Conservation (phyloP, 92 coral and sea anemone species). For the Virgularia gustaviana region DNA sequence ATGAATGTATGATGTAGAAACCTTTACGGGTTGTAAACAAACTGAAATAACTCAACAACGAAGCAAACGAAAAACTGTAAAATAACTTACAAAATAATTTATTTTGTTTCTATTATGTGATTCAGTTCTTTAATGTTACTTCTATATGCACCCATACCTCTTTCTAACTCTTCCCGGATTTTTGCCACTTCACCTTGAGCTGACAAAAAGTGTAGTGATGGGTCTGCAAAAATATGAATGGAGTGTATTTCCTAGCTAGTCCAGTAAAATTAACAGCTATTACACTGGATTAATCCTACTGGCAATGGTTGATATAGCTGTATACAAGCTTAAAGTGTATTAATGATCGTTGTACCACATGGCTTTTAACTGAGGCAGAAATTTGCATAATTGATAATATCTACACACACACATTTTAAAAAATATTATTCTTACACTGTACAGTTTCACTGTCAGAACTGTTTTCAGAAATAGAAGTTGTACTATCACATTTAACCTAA, state of each 20-base stretch:
- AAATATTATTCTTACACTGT: conserved; percentile 12
- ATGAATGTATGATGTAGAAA: too few relatives aligned
- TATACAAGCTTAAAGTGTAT: too few relatives aligned
- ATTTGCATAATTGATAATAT: not conserved
- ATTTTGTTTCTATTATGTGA: not conserved
- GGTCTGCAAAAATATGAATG: conserved; percentile 43
- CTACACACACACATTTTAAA: not conserved
- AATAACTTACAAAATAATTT: too few relatives aligned
- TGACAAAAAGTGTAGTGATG: conserved; percentile 87
- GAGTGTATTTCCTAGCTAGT: not conserved
- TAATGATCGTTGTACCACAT: too few relatives aligned
- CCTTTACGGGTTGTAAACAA: too few relatives aligned
- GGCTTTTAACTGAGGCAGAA: too few relatives aligned
- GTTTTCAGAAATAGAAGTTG: conserved; percentile 28
- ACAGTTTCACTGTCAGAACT: conserved; percentile 27
- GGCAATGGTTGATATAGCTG: too few relatives aligned
- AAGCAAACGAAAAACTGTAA: too few relatives aligned
- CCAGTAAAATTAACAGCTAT: too few relatives aligned
- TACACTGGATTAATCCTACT: too few relatives aligned
- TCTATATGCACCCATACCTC: too few relatives aligned
- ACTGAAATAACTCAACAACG: too few relatives aligned
- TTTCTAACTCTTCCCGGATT: conserved; percentile 89
- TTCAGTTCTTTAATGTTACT: not conserved
- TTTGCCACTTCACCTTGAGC: conserved; percentile 96
- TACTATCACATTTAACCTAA: conserved; percentile 31